Evolutionary conservation across 2,888 invertebrate species (phyloP).

Genomic region (Nemotelus nigrinus): DNA sequence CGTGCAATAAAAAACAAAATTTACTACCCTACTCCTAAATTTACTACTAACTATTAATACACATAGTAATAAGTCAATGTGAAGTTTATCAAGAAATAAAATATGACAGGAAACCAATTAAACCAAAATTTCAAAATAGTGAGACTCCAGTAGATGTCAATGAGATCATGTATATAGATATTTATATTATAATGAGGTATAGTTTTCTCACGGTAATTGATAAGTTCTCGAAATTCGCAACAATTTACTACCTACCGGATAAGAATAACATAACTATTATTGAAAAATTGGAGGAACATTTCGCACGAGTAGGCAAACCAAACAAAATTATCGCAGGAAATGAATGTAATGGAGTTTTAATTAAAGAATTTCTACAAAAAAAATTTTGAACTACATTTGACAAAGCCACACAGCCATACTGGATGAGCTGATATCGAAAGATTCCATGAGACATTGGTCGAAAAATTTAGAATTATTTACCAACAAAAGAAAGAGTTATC

Average conservation of each 20-base stretch:
- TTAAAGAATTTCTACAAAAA: no score
- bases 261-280: neutral
- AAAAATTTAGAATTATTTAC: no score
- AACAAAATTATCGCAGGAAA: neutral
- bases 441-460: no score
- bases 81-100: constrained; percentile 4
- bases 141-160: constrained; percentile 7
- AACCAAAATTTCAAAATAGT: constrained; percentile 11
- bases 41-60: no score
- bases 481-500: no score
- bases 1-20: no score
- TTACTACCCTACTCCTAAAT: no score
- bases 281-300: neutral
- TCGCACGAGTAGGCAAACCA: neutral
- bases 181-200: no score
- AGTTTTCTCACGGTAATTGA: constrained; percentile 47
- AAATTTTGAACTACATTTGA: no score
- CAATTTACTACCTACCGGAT: accelerated
- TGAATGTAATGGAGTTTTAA: no score
- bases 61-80: constrained; percentile 28
- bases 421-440: no score
- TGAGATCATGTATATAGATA: constrained; percentile 12
- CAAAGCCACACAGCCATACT: no score
- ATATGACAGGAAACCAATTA: constrained; percentile 10
- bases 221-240: constrained; percentile 47